Evolutionary conservation across 2,888 invertebrate species (phyloP).

Genomic region (Escarpia spicata): DNA sequence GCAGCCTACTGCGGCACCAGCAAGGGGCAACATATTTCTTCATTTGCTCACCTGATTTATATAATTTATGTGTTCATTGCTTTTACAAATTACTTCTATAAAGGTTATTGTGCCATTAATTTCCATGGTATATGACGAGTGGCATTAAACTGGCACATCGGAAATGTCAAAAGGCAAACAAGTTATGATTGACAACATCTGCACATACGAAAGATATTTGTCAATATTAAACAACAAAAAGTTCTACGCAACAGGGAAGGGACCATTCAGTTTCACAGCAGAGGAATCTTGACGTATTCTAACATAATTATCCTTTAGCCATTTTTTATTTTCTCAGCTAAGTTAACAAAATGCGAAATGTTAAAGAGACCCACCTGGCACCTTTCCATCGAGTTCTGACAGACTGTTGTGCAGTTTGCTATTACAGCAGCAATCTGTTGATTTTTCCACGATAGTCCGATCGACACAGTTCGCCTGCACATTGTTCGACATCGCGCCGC

Average conservation of each 20-base stretch:
- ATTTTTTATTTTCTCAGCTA: too few species aligned
- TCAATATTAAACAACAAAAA: not conserved
- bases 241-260: not conserved
- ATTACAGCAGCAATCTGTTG: not conserved
- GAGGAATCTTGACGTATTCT: not conserved
- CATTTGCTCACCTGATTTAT: not conserved
- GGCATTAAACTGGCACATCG: not conserved
- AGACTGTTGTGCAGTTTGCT: not conserved
- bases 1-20: not conserved
- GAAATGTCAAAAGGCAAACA: not conserved
- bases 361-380: not conserved
- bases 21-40: not conserved
- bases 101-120: not conserved
- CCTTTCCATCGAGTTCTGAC: not conserved
- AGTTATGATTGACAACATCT: not conserved
- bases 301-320: too few species aligned
- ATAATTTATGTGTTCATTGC: not conserved
- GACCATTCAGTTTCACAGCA: not conserved
- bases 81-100: not conserved
- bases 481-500: not conserved
- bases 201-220: not conserved
- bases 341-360: not conserved
- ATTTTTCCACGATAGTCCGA: not conserved
- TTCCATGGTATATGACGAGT: not conserved
- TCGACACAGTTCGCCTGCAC: not conserved